Base-by-base conservation (phyloP, 2,888 invertebrate species). In the Trypoxylon attenuatum region DNA sequence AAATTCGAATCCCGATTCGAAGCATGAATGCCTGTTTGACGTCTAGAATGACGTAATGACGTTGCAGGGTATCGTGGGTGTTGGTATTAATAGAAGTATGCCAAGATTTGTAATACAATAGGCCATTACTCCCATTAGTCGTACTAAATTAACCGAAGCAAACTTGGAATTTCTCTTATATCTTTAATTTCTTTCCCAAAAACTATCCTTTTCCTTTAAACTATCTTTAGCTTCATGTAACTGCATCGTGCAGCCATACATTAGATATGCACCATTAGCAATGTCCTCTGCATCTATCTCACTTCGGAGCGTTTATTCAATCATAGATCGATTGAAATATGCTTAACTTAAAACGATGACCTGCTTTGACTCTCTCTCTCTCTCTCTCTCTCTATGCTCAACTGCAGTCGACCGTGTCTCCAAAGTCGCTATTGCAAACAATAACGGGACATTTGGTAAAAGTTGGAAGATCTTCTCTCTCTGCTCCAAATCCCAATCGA, bases 31-130 rank as follows among this genome's bases (percentile, higher is more conserved):
- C n/a, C n/a, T 4, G 33, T 4, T 33, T 33, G 33, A 33, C 18
- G 3, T 15, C 10, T 18, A 27, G 3, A 6, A 18, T 38, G 19
- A 54, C 18, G 23, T 16, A 18, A 29, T 13, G 6, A 13, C 25
- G 38, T 38, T 53, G 21, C 22, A 53, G 8, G n/a, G 16, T 13
- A 2, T 43, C 22, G 52, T 50, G 33, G 27, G 42, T 56, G 45
- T 33, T 1, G 49, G 22, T 65, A 68, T 56, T 65, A 60, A 68
- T 65, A 60, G 59, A 49, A 45, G 4, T 25, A 47, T 25, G 41
- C 13, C 49, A 50, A 18, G 23, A 56, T 56, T 53, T 52, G 47
- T 45, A 53, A 47, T 38, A 53, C 49, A 50, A 53, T 59, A 49
- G 19, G 5, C 49, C 45, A 25, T 50, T 41, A 23, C 29, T 29